These are phyloP conservation scores for Melinopterus prodromus DNA, from an alignment of 2,888 invertebrate genomes.

Conservation along the genomic window DNA sequence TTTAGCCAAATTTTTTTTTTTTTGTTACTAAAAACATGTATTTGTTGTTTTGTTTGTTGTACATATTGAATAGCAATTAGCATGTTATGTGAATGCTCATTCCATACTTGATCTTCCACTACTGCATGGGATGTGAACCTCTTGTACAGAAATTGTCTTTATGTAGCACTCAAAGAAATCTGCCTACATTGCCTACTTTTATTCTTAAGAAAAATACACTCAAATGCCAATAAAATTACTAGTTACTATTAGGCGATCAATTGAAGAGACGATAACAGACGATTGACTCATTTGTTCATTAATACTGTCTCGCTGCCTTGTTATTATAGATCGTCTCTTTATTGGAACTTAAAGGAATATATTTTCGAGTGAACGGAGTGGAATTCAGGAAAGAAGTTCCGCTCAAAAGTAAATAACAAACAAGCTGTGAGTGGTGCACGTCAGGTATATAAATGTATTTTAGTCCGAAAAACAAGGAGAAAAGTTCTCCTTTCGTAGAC, in stretches of 20 bases:
- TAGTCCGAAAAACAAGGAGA: not conserved
- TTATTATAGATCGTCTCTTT: not conserved
- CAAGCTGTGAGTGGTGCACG: not conserved
- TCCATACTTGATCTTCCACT: too few species aligned
- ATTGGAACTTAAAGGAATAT: not conserved
- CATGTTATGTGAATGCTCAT: too few species aligned
- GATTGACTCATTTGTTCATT: not conserved
- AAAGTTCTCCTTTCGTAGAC: not conserved
- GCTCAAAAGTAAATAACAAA: not conserved
- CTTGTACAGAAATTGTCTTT: too few species aligned
- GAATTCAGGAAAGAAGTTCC: not conserved
- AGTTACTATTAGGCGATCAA: not conserved
- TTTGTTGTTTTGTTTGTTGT: too few species aligned
- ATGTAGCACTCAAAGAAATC: too few species aligned
- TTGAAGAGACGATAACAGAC: not conserved
- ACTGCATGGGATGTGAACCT: too few species aligned
- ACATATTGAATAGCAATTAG: too few species aligned
- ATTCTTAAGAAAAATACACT: not conserved
- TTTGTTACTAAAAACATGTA: too few species aligned
- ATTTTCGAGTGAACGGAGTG: not conserved
- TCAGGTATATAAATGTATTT: constrained; percentile 4
- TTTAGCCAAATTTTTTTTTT: too few species aligned
- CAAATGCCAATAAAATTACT: not conserved
- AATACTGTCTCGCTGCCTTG: not conserved
- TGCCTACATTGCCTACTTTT: not conserved